phyloP scores from a whole-genome alignment of 1,140 invertebrate genomes.

The Yoshiicerus persimilis region DNA sequence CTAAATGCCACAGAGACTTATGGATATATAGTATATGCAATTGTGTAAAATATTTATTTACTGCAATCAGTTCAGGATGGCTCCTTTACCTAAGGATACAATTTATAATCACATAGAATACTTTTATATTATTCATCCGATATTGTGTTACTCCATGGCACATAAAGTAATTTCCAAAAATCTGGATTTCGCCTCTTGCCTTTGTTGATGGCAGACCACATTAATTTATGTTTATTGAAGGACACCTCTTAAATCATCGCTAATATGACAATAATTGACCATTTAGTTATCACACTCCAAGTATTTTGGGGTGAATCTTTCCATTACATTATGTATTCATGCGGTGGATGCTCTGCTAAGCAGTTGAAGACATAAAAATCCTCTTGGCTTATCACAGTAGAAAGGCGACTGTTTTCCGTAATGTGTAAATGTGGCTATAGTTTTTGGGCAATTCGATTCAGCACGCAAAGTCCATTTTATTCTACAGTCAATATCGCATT shows the following conservation, averaged over 20 bases:
- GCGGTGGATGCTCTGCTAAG: neutral
- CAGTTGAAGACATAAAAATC: neutral
- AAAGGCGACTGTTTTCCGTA: neutral
- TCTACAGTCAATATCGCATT: neutral
- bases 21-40: no score
- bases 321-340: neutral
- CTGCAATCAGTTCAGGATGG: no score
- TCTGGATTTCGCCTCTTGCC: neutral
- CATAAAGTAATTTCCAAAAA: neutral
- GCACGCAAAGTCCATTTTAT: neutral
- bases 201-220: neutral
- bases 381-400: neutral
- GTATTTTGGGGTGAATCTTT: neutral
- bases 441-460: neutral
- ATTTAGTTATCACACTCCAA: slow-evolving; percentile 27
- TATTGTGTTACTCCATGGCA: no score
- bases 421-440: neutral
- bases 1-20: no score
- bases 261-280: slow-evolving; percentile 34
- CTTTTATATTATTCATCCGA: no score
- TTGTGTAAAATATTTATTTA: no score
- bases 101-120: no score
- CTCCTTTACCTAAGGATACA: no score
- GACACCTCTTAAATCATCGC: slow-evolving; percentile 29
- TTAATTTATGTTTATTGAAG: neutral